A percentile compares a stretch with the other conserved stretches of the same genome.
phyloP scores from a whole-genome alignment of 2,797 vertebrate species.

The Diglossa cyanea region DNA sequence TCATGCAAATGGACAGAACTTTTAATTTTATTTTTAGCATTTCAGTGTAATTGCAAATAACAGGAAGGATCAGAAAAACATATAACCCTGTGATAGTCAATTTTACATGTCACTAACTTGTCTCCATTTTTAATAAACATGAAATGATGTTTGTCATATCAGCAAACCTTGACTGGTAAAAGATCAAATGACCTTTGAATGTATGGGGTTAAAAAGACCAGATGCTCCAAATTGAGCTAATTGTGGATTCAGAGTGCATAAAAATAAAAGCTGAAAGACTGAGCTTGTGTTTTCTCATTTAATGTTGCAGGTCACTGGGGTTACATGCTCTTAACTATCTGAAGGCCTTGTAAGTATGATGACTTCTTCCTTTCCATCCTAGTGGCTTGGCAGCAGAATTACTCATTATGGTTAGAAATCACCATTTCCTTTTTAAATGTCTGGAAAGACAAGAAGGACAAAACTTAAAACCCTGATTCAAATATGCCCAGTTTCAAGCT shows the following conservation, averaged over 20 bases:
- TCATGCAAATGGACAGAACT: not conserved
- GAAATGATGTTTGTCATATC: not conserved
- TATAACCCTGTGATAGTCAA: not conserved
- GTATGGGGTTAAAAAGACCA: constrained; percentile 50
- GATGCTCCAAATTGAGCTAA: constrained; percentile 37
- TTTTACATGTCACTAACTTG: not conserved
- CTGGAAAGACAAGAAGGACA: constrained; percentile 31
- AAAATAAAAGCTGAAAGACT: not conserved
- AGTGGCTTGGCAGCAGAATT: not conserved
- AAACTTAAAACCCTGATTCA: constrained; percentile 17
- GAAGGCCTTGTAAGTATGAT: not conserved
- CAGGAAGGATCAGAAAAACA: not conserved
- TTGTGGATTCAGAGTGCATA: constrained; percentile 25
- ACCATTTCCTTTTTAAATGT: constrained; percentile 43
- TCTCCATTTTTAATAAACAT: not conserved
- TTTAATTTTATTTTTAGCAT: not conserved
- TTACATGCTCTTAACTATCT: not conserved
- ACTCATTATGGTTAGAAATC: not conserved
- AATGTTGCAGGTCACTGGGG: constrained; percentile 1
- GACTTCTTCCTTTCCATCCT: constrained; percentile 12
- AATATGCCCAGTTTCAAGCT: constrained; percentile 31
- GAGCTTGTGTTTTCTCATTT: constrained; percentile 31
- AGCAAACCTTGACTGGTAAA: constrained; percentile 6
- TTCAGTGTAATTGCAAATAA: not conserved
- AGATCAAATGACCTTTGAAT: constrained; percentile 1